Base-by-base conservation (phyloP, 2,888 invertebrate species). In the Cerceris ruficornis region DNA sequence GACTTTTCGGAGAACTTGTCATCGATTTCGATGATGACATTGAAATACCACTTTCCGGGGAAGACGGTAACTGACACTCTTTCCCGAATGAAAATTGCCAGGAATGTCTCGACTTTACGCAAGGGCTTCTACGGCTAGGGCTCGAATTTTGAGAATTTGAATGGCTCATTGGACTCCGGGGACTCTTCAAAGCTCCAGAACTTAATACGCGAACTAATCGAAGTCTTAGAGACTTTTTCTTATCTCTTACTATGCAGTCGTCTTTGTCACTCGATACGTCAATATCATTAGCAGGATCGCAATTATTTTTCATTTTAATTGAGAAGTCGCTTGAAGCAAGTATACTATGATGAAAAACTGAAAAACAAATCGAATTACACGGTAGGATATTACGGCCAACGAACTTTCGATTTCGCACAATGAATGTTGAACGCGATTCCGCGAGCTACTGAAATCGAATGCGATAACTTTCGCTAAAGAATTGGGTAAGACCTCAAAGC, bases 161-260 rank as follows among this genome's bases (percentile, higher is more conserved):
- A 7, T 39, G 42, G n/a, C 75, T 84, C 43, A 64, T 43, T 4
- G 89, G 83, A 75, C 84, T 88, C 17, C 80, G 85, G 0, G 87
- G 86, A 70, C 83, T 74, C 8, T 64, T 75, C 6, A 68, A 41
- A 0, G 69, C 41, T 6, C 58, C 69, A 1, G 79, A 73, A 66
- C 80, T 85, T 9, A 89, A 85, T 6, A 84, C 86, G 7, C 86
- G 86, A 41, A 69, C 75, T 28, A 89, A 70, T n/a, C 87, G 87
- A 41, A 89, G 55, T 65, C 69, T 85, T 50, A 89, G 43, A 1
- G 85, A 84, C 28, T 82, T 86, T 6, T 71, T 62, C 59, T 81
- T 86, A 4, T 61, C 58, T 64, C 69, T 79, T 62, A 66, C 14
- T 4, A 50, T 15, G n/a, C 8, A 68, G 69, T 42, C 64, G 11